A percentile compares a stretch with the other conserved stretches of the same genome.
These are phyloP conservation scores for Cotesia congregata DNA, from an alignment of 2,888 invertebrate genomes.

Conservation along the genomic window DNA sequence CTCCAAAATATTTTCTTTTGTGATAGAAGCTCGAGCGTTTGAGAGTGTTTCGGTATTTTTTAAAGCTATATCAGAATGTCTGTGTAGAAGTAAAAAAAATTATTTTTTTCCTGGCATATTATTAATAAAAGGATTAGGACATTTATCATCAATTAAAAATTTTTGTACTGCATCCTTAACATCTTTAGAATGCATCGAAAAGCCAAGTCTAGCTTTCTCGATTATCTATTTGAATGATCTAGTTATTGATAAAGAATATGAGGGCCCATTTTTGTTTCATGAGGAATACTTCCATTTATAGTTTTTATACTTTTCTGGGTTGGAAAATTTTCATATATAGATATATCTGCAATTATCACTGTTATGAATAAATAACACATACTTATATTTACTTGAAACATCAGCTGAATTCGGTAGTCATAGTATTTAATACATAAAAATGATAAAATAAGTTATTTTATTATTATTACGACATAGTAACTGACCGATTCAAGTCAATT, in stretches of 20 bases:
- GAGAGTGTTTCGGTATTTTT: constrained; percentile 52
- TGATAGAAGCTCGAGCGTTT: constrained; percentile 50
- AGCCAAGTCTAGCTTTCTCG: constrained; percentile 47
- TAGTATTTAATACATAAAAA: no score
- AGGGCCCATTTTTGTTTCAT: background rate
- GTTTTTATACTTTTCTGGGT: no score
- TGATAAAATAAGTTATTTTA: no score
- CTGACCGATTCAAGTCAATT: no score
- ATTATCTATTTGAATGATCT: constrained; percentile 48
- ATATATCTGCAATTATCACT: no score
- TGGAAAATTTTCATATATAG: no score
- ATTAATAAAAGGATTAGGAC: constrained; percentile 48
- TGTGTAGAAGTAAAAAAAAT: constrained; percentile 51
- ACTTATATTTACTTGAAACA: no score
- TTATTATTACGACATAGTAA: no score
- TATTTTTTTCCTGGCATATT: constrained; percentile 52
- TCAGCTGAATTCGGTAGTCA: no score
- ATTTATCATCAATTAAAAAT: constrained; percentile 35
- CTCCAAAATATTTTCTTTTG: constrained; percentile 49
- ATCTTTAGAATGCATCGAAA: constrained; percentile 51
- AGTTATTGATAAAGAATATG: constrained; percentile 32
- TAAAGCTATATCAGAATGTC: constrained; percentile 50
- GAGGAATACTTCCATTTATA: background rate
- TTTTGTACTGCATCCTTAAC: constrained; percentile 50
- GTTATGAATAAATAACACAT: no score